Percentiles rank a stretch among this genome's conserved stretches.
These are phyloP conservation scores for Paracyclopina nana DNA, from an alignment of 1,140 invertebrate species.

Conservation along the genomic window DNA sequence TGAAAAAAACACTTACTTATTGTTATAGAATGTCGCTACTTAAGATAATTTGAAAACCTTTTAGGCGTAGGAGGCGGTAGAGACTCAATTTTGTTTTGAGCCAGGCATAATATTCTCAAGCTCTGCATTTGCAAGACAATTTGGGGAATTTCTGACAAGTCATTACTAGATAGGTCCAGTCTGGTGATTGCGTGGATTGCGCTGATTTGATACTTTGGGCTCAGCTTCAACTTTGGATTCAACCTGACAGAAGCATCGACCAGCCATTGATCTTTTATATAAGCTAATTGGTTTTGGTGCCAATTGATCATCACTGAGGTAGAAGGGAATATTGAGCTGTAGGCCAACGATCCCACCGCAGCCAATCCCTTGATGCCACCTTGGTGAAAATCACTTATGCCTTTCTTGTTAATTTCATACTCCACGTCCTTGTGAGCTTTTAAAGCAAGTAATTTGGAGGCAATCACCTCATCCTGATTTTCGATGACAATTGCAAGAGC, in stretches of 20 bases:
- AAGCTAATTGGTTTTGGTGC: conserved; percentile 61
- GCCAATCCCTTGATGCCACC: conserved; percentile 23
- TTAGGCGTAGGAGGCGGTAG: too few species aligned
- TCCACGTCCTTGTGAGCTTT: conserved; percentile 55
- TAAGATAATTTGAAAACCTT: too few species aligned
- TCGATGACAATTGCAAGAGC: conserved; percentile 49
- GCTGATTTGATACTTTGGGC: conserved; percentile 42
- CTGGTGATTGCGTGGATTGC: conserved; percentile 74
- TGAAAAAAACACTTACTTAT: too few species aligned
- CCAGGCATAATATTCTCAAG: conserved; percentile 53
- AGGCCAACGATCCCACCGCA: conserved; percentile 31
- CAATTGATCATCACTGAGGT: conserved; percentile 81
- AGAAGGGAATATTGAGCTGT: conserved; percentile 51
- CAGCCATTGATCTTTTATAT: conserved; percentile 52
- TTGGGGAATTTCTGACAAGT: conserved; percentile 52
- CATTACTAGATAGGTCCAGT: conserved; percentile 80
- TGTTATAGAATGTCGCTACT: too few species aligned
- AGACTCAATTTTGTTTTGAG: conserved; percentile 63
- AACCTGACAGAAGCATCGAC: conserved; percentile 54
- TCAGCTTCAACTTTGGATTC: conserved; percentile 56
- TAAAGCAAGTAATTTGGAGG: conserved; percentile 49
- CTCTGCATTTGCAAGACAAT: conserved; percentile 63
- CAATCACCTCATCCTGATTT: conserved; percentile 45
- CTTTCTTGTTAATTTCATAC: conserved; percentile 66
- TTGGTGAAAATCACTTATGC: conserved; percentile 41